A percentile compares a stretch with the other conserved stretches of the same genome.
Conservation (phyloP, 92 coral and sea anemone species). For the Porites rus region DNA sequence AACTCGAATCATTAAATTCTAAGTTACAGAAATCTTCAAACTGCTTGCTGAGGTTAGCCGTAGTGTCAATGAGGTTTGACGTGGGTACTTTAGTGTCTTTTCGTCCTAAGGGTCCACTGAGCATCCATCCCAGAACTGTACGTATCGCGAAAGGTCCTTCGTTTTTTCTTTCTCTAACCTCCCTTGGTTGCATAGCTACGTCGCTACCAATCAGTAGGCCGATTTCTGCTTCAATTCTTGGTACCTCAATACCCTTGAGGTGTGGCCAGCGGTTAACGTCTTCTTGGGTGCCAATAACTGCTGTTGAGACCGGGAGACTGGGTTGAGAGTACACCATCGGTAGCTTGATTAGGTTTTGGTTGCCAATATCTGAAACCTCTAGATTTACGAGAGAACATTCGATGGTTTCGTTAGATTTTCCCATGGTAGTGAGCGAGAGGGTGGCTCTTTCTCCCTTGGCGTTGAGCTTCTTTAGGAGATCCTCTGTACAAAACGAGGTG, state of each 20-base stretch:
- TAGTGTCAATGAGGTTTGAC: conserved; percentile 34
- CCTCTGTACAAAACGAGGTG: conserved; percentile 71
- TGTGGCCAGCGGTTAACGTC: conserved; percentile 60
- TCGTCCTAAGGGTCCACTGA: conserved; percentile 62
- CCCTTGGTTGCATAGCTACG: conserved; percentile 7
- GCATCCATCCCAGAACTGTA: conserved; percentile 51
- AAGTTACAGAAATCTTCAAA: conserved; percentile 56
- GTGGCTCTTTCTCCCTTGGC: conserved; percentile 38
- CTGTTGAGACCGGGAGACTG: background rate
- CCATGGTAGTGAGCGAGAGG: conserved; percentile 69
- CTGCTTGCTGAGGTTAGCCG: conserved; percentile 26
- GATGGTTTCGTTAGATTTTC: conserved; percentile 23
- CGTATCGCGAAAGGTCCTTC: conserved; percentile 48
- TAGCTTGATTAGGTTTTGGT: conserved; percentile 38
- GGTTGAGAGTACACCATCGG: conserved; percentile 54
- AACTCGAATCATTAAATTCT: conserved; percentile 56
- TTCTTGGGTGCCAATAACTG: conserved; percentile 14
- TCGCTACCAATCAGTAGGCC: conserved; percentile 65
- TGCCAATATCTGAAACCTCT: conserved; percentile 51
- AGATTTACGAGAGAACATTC: conserved; percentile 52
- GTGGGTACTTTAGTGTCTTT: background rate
- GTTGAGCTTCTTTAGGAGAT: conserved; percentile 39
- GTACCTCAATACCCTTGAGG: conserved; percentile 23
- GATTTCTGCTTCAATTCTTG: conserved; percentile 49
- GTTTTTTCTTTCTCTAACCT: no score